Conservation (phyloP, 2,113 vertebrate genomes). For the Macroglossus sobrinus region DNA sequence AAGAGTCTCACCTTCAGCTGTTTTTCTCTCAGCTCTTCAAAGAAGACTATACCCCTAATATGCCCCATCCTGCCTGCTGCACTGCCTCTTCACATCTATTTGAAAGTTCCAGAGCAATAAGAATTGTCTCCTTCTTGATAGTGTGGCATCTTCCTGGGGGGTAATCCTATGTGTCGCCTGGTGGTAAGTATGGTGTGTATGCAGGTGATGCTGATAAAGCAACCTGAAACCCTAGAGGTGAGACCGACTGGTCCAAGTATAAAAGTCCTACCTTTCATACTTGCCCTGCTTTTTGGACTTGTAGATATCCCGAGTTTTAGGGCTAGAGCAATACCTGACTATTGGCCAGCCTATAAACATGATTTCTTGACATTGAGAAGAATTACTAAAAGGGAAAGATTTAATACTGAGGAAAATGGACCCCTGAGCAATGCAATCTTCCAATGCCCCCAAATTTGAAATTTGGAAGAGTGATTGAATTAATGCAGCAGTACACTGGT, state of each 20-base stretch:
- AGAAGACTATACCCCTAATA: not conserved
- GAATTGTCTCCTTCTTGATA: not conserved
- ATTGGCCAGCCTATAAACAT: not conserved
- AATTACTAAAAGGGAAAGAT: conserved; percentile 5
- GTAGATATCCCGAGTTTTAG: not conserved
- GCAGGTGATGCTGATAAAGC: not conserved
- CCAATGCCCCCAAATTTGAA: not conserved
- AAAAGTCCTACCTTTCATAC: not conserved
- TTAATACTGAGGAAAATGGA: not conserved
- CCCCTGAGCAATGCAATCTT: not conserved
- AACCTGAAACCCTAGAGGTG: not conserved
- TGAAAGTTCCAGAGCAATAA: not conserved
- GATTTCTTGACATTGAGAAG: not conserved
- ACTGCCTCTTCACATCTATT: not conserved
- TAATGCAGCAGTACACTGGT: not conserved
- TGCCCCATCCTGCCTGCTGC: not conserved
- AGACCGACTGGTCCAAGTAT: not conserved
- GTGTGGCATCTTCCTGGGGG: not conserved
- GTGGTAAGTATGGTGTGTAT: too few relatives aligned
- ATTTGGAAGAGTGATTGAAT: not conserved
- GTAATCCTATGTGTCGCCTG: not conserved
- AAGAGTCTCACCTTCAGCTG: not conserved
- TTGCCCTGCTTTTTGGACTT: not conserved
- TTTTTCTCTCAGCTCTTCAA: not conserved
- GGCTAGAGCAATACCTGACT: not conserved